Base-by-base conservation (phyloP, 92 coral and sea anemone species). In the Blastomussa wellsi region DNA sequence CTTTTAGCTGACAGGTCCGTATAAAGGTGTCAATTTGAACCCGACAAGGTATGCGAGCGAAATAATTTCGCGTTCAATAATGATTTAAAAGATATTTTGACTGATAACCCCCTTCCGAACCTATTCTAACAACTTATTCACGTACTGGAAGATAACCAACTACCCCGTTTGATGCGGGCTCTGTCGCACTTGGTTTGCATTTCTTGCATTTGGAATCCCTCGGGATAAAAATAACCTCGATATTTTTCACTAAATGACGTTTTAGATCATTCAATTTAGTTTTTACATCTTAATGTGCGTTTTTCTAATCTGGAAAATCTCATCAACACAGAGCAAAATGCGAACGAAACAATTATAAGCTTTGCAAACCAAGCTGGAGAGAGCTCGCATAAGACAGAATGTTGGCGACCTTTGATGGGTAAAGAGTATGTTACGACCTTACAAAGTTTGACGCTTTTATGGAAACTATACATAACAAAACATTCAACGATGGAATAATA, bases 401-500 rank as follows among this genome's bases (percentile, higher is more conserved):
- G 78, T 36, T 82, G 76, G 24, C 38, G 19, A 33, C 64, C 59
- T 47, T 35, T 12, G 66, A 48, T 24, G 33, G 76, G 75, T 29
- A 70, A 52, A 36, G 35, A 24, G 38, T 41, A n/a, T 49, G 68
- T 19, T 22, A 71, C 16, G 69, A 70, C 69, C 26, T 35, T 69
- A 81, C 51, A 19, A 35, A 36, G 67, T 81, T n/a, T 35, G 68
- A 71, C 53, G 48, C 70, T 55, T 37, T 69, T 52, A 70, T 16
- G 67, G 55, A 82, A 70, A 52, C 86, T 82, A 82, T 72, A 82
- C 78, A 72, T 5, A 70, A 19, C 44, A 17, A 70, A 12, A 38
- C 74, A 33, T 74, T 81, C 87, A 74, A 37, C 80, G 44, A 74
- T 55, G 87, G 60, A 74, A 83, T 74, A 83, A 83, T 83, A 83